phyloP scores from a whole-genome alignment of 2,113 vertebrate species.

The Calcarius ornatus region DNA sequence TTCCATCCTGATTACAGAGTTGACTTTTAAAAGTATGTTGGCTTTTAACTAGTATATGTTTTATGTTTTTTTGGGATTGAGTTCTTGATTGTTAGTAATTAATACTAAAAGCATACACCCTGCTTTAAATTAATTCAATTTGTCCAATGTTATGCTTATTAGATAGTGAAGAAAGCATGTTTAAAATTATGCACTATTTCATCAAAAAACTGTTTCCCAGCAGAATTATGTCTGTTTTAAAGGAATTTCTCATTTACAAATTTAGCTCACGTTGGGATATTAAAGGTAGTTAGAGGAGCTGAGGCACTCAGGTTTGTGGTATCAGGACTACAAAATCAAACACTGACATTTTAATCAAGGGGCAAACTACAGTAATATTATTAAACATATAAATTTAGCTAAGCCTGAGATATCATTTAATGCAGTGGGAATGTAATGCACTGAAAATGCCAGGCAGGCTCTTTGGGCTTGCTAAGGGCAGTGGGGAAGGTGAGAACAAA shows the following conservation, averaged over 20 bases:
- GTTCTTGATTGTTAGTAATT: neutral
- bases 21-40: neutral
- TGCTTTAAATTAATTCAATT: neutral
- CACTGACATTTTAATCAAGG: neutral
- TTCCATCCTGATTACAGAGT: neutral
- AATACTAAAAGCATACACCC: neutral
- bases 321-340: neutral
- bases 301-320: neutral
- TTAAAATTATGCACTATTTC: neutral
- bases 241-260: neutral
- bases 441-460: neutral
- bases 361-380: neutral
- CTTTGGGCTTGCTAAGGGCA: neutral
- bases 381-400: neutral
- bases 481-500: neutral
- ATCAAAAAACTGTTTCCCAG: neutral
- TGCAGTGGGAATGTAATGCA: neutral
- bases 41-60: neutral
- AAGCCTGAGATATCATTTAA: neutral
- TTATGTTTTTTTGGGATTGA: neutral
- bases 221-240: neutral
- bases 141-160: neutral
- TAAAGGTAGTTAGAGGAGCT: neutral
- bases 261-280: neutral
- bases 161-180: neutral